Evolutionary conservation across 1,140 invertebrate species (phyloP).

Genomic region (Odontomachus brunneus): DNA sequence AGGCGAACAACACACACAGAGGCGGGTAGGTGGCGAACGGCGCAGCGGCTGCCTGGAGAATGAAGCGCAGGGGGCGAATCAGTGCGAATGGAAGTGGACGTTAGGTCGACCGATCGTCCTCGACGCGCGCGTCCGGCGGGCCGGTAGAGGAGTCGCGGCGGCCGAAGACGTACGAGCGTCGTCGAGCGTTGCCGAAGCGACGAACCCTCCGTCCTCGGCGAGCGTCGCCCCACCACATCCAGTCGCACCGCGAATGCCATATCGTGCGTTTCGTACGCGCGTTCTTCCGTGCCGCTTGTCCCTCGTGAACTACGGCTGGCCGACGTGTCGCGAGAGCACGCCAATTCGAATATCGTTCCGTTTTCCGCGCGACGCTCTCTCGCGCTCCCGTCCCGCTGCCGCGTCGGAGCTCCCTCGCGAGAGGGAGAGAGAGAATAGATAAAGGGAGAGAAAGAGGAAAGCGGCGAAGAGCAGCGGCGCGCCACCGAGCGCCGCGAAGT

Average conservation of each 20-base stretch:
- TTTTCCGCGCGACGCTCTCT: too few species aligned
- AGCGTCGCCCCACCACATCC: constrained; percentile 77
- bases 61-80: constrained; percentile 62
- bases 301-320: constrained; percentile 37
- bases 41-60: constrained; percentile 15
- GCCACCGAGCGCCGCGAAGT: constrained; percentile 19
- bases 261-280: constrained; percentile 71
- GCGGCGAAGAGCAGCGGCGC: not conserved
- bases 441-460: too few species aligned
- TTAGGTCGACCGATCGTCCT: constrained; percentile 68
- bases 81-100: constrained; percentile 72
- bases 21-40: constrained; percentile 59
- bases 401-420: too few species aligned
- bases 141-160: constrained; percentile 61
- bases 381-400: too few species aligned
- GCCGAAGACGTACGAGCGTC: constrained; percentile 65
- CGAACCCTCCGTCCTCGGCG: constrained; percentile 76
- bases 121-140: constrained; percentile 60
- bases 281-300: constrained; percentile 50
- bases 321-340: too few species aligned
- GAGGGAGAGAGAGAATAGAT: not conserved
- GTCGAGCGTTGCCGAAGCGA: constrained; percentile 74
- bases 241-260: constrained; percentile 80
- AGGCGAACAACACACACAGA: constrained; percentile 9
- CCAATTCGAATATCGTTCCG: too few species aligned